A percentile compares a stretch with the other conserved stretches of the same genome.
Evolutionary conservation across 2,888 invertebrate genomes (phyloP).

Genomic region (Toxonevra muliebris): DNA sequence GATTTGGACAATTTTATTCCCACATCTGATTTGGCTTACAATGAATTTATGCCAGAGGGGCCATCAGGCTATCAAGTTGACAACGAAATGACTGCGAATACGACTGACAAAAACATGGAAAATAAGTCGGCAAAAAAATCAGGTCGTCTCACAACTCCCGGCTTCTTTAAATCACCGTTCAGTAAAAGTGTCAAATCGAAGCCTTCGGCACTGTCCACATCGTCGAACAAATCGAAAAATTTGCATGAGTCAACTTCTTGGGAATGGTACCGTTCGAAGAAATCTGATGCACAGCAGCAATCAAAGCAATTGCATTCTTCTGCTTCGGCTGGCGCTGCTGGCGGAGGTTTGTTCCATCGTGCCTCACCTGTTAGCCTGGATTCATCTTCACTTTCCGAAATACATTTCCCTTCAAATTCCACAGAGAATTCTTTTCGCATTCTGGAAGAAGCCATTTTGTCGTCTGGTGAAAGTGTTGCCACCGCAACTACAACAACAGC

Average conservation of each 20-base stretch:
- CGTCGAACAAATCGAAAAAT: constrained; percentile 40
- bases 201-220: constrained; percentile 36
- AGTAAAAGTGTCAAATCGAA: constrained; percentile 64
- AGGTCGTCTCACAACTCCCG: constrained; percentile 70
- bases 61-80: constrained; percentile 59
- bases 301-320: constrained; percentile 23
- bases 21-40: constrained; percentile 64
- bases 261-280: constrained; percentile 64
- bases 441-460: constrained; percentile 57
- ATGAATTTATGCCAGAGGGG: constrained; percentile 64
- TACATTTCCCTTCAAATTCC: constrained; percentile 55
- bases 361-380: constrained; percentile 41
- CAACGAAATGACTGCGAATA: constrained; percentile 43
- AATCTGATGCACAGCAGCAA: constrained; percentile 41
- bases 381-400: constrained; percentile 58
- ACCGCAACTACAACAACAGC: constrained; percentile 38
- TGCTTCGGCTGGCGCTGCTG: constrained; percentile 30
- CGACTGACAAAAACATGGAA: constrained; percentile 37
- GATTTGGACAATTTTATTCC: constrained; percentile 68
- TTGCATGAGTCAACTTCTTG: constrained; percentile 64
- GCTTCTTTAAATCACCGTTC: constrained; percentile 69
- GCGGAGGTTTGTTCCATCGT: constrained; percentile 26
- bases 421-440: constrained; percentile 61
- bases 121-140: constrained; percentile 46
- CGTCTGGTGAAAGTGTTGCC: constrained; percentile 45